These are phyloP conservation scores for Scaptomyza hsui DNA, from an alignment of 1,140 invertebrate genomes.

Conservation along the genomic window DNA sequence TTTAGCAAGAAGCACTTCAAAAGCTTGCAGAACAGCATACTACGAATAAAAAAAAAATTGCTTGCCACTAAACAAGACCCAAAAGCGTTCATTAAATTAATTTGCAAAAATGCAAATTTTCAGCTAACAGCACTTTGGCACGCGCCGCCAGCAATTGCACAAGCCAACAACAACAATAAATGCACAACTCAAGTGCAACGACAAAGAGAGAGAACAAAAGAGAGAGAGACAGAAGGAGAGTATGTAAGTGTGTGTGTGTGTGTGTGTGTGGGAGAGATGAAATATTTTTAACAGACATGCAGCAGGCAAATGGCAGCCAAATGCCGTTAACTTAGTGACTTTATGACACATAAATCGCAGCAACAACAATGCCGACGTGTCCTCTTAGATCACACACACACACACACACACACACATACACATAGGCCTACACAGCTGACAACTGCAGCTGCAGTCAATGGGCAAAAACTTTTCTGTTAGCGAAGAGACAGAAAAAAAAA, in stretches of 20 bases:
- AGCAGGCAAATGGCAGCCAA: slow-evolving; percentile 67
- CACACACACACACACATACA: slow-evolving; percentile 7
- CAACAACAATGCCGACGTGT: slow-evolving; percentile 42
- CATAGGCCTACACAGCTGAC: slow-evolving; percentile 52
- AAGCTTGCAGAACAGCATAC: slow-evolving; percentile 2
- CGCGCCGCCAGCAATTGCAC: slow-evolving; percentile 55
- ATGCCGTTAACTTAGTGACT: slow-evolving; percentile 82
- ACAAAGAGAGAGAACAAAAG: slow-evolving; percentile 1
- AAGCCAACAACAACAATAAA: slow-evolving; percentile 28
- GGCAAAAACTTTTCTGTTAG: slow-evolving; percentile 37
- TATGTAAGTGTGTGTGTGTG: not conserved
- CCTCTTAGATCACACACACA: slow-evolving; percentile 22
- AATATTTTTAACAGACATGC: slow-evolving; percentile 41
- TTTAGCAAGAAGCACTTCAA: slow-evolving; percentile 47
- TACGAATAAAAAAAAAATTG: slow-evolving; percentile 23
- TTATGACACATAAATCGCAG: slow-evolving; percentile 83
- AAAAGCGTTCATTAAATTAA: slow-evolving; percentile 81
- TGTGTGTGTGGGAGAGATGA: slow-evolving; percentile 3
- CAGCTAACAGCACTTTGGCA: slow-evolving; percentile 75
- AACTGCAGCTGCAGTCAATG: slow-evolving; percentile 39
- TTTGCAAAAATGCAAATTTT: slow-evolving; percentile 80
- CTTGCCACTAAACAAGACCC: slow-evolving; percentile 65
- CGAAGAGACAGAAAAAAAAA: slow-evolving; percentile 18
- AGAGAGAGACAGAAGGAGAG: not conserved
- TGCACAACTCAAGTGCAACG: slow-evolving; percentile 44